A percentile compares a stretch with the other conserved stretches of the same genome.
Conservation (phyloP, 1,140 invertebrate species). For the Eumaeus atala region DNA sequence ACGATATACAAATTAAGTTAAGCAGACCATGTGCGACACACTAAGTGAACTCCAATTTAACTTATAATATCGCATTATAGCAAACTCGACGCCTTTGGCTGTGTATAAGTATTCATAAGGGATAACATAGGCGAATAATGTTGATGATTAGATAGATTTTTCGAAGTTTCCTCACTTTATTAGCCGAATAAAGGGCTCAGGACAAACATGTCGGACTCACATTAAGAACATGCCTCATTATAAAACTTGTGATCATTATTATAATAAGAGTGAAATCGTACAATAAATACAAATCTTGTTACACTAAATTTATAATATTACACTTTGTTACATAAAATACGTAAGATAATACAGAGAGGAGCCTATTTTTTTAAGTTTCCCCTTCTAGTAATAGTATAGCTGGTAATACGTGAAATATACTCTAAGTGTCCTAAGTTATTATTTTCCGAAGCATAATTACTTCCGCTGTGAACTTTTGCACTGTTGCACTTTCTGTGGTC, state of each 20-base stretch:
- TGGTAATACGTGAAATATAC: slow-evolving; percentile 16
- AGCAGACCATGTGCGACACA: slow-evolving; percentile 69
- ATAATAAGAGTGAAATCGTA: slow-evolving; percentile 66
- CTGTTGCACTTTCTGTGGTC: slow-evolving; percentile 52
- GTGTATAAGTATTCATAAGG: slow-evolving; percentile 36
- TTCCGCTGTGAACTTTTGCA: slow-evolving; percentile 26
- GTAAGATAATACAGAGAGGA: slow-evolving; percentile 51
- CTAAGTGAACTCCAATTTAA: slow-evolving; percentile 36
- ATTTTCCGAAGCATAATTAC: slow-evolving; percentile 12
- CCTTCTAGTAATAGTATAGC: slow-evolving; percentile 26
- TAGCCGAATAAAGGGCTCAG: slow-evolving; percentile 15
- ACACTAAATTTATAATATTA: slow-evolving; percentile 58
- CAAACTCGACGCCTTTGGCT: slow-evolving; percentile 49
- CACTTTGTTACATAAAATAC: slow-evolving; percentile 63
- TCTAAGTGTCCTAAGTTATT: background rate
- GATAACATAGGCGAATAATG: slow-evolving; percentile 18
- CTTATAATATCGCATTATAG: slow-evolving; percentile 33
- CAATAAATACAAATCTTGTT: slow-evolving; percentile 60
- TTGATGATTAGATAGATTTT: slow-evolving; percentile 18
- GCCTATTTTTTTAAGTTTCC: slow-evolving; percentile 59
- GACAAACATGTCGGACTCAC: slow-evolving; percentile 28
- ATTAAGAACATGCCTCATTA: slow-evolving; percentile 48
- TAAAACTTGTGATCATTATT: slow-evolving; percentile 56
- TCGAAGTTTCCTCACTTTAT: slow-evolving; percentile 17
- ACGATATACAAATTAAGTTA: slow-evolving; percentile 58